phyloP scores from a whole-genome alignment of 1,140 invertebrate species.

The Ylistrum balloti region DNA sequence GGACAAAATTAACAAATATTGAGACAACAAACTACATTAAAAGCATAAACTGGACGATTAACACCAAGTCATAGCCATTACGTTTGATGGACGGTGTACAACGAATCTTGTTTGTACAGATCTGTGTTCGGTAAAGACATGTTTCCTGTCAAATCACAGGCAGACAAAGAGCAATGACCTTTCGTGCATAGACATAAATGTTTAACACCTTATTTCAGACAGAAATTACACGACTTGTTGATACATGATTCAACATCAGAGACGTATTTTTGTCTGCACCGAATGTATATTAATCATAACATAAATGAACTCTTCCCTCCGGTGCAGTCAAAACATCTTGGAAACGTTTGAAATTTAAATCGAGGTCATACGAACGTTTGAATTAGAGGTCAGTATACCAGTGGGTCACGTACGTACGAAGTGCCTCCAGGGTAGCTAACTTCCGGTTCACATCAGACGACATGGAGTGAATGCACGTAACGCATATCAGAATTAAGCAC shows the following conservation, averaged over 20 bases:
- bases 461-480: conserved; percentile 13
- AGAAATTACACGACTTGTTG: background rate
- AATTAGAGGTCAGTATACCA: conserved; percentile 14
- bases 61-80: background rate
- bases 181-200: background rate
- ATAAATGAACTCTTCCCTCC: background rate
- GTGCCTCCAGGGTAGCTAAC: background rate
- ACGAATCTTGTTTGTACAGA: background rate
- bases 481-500: conserved; percentile 13
- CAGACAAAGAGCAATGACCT: conserved; percentile 22
- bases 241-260: conserved; percentile 8
- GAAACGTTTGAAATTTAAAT: conserved; percentile 36
- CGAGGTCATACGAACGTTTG: background rate
- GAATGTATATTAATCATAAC: conserved; percentile 14
- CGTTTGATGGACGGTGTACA: conserved; percentile 3
- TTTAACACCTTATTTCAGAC: conserved; percentile 26
- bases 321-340: conserved; percentile 16
- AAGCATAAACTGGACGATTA: background rate
- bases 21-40: conserved; percentile 1
- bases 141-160: background rate
- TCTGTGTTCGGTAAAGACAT: background rate
- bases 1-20: background rate
- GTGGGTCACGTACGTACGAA: conserved; percentile 22
- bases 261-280: background rate
- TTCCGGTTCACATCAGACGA: background rate